Percentiles rank a stretch among this genome's conserved stretches.
Conservation (phyloP, 2,888 invertebrate genomes). For the Myathropa florea region DNA sequence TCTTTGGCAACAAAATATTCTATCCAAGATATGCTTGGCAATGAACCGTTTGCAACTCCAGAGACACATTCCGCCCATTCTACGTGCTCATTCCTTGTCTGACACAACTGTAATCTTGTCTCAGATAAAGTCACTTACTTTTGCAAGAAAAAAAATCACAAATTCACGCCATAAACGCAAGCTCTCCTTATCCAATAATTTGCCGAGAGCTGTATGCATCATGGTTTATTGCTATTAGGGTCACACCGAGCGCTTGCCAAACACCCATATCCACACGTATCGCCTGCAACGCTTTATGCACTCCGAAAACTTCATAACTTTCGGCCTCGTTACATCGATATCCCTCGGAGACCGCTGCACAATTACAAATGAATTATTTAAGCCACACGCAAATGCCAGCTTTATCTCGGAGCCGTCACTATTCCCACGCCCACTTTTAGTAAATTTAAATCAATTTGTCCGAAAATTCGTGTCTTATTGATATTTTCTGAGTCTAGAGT, state of each 20-base stretch:
- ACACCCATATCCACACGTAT: neutral
- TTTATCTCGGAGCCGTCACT: slow-evolving; percentile 66
- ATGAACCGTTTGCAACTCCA: neutral
- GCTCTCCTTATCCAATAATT: neutral
- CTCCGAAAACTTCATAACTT: slow-evolving; percentile 41
- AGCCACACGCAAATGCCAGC: slow-evolving; percentile 63
- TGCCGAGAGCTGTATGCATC: neutral
- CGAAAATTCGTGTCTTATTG: slow-evolving; percentile 64
- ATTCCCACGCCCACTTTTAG: slow-evolving; percentile 67
- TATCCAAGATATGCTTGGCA: neutral
- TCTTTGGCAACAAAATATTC: neutral
- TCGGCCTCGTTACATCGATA: slow-evolving; percentile 50
- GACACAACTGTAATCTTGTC: neutral
- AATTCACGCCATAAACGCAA: neutral
- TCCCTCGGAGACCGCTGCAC: slow-evolving; percentile 13
- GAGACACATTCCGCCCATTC: neutral
- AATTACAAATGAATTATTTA: slow-evolving; percentile 56
- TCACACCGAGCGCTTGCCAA: slow-evolving; percentile 5
- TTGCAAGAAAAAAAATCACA: neutral
- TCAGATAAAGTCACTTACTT: neutral
- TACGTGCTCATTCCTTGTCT: neutral
- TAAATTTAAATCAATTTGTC: slow-evolving; percentile 70
- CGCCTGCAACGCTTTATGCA: slow-evolving; percentile 9
- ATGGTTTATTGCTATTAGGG: slow-evolving; percentile 7
- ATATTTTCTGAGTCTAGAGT: slow-evolving; percentile 50